phyloP scores from a whole-genome alignment of 2,797 vertebrate species.

The Amblyopsis hoosieri region DNA sequence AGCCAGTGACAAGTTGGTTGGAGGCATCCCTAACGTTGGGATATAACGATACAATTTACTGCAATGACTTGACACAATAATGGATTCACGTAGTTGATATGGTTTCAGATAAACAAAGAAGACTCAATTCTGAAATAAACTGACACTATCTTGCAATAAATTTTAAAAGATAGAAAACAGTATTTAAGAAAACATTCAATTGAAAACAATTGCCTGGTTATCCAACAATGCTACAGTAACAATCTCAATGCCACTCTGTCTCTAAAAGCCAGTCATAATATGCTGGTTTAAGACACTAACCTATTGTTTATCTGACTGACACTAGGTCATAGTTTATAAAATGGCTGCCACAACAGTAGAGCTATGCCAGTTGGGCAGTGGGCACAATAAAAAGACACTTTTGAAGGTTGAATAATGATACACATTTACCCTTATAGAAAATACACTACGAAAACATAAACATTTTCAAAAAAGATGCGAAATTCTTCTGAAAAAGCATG shows the following conservation, averaged over 20 bases:
- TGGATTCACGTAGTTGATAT: no score
- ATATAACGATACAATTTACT: constrained; percentile 23
- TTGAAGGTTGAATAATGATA: constrained; percentile 7
- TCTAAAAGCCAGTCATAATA: constrained; percentile 52
- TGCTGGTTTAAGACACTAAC: constrained; percentile 52
- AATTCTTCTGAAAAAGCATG: no score
- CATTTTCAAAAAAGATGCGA: no score
- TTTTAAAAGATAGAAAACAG: no score
- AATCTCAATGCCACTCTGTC: constrained; percentile 48
- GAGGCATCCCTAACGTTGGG: constrained; percentile 68
- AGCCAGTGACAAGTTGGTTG: constrained; percentile 45
- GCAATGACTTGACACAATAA: no score
- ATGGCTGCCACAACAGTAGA: constrained; percentile 10
- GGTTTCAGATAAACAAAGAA: no score
- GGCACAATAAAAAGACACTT: no score
- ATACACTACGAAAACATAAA: no score
- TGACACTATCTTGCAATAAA: no score
- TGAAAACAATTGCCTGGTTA: constrained; percentile 55
- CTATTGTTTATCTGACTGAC: constrained; percentile 57
- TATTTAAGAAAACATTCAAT: constrained; percentile 43
- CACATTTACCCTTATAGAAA: background rate
- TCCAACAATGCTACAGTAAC: constrained; percentile 51
- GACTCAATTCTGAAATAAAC: no score
- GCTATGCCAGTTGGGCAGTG: no score
- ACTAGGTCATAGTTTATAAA: constrained; percentile 37